Conservation (phyloP, 2,888 invertebrate species). For the Meteorus cinctellus region DNA sequence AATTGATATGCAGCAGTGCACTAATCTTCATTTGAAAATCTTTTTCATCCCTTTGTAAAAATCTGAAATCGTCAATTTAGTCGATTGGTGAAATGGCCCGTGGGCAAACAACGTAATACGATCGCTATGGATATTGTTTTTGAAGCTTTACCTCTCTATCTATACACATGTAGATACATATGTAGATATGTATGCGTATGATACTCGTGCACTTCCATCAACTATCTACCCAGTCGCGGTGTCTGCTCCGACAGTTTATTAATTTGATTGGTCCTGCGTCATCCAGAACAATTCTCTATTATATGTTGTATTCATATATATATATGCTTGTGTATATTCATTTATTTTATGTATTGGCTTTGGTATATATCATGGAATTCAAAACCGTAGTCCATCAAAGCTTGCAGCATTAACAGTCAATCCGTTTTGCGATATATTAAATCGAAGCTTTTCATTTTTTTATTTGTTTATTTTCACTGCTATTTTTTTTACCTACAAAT, state of each 20-base stretch:
- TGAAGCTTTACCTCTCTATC: background rate
- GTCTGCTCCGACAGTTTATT: constrained; percentile 69
- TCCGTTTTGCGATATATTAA: background rate
- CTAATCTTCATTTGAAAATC: constrained; percentile 1
- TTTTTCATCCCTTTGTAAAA: constrained; percentile 50
- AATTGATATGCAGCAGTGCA: background rate
- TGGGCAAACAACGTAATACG: constrained; percentile 62
- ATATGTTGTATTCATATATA: constrained; percentile 34
- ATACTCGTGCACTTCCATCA: constrained; percentile 38
- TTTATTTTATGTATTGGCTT: constrained; percentile 17
- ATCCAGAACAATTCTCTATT: constrained; percentile 45
- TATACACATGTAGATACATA: constrained; percentile 14
- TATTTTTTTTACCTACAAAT: too few relatives aligned
- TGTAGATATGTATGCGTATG: constrained; percentile 11
- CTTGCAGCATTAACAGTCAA: constrained; percentile 23
- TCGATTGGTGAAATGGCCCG: constrained; percentile 66
- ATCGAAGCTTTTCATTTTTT: background rate
- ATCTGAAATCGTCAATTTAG: constrained; percentile 71
- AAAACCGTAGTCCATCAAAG: constrained; percentile 51
- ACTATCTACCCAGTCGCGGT: constrained; percentile 47
- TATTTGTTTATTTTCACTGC: background rate
- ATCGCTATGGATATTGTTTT: constrained; percentile 51
- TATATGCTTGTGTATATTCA: constrained; percentile 14
- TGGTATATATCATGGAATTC: constrained; percentile 33
- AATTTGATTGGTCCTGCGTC: constrained; percentile 69